Evolutionary conservation across 1,140 invertebrate species (phyloP), one percentile per base, ranked within the genome.

Genomic region (Drosophila tani): DNA sequence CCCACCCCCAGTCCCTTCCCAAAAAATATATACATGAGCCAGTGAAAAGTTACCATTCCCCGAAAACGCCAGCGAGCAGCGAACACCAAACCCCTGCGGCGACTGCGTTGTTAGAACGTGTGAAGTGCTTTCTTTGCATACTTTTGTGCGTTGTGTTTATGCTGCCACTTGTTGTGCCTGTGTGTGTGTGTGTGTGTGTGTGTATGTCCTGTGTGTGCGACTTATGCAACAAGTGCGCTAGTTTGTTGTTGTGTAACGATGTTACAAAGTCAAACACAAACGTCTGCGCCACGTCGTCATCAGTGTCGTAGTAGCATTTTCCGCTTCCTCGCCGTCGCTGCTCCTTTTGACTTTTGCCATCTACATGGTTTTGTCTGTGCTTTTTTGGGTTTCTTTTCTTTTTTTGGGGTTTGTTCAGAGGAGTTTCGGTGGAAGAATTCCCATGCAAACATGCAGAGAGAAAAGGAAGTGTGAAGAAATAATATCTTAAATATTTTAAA

Each of bases 191-290:
- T 49, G 46, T 45, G 46, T 45, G 40, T 59, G 55, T 64, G 63
- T 51, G 57, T 47, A 59, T 64, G 73, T 73, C 27, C 27, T 29
- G 66, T 67, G 75, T 79, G 57, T 35, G 43, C 47, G 50, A 82
- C 82, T 87, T 88, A 88, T 90, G 84, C 84, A 88, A 88, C 84
- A 88, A 88, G 84, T 90, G 85, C 66, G 59, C 80, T 75, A 87
- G 81, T 84, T 87, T 75, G 64, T 80, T 87, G 73, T 80, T 83
- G 80, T 84, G 40, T 88, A 87, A 87, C 84, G 81, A 84, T 87
- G 84, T 87, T 87, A 84, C 85, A 88, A 87, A 87, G 84, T 87
- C 84, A 87, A 87, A 87, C 82, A 88, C 73, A 84, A 87, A 88
- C 74, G 84, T 84, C 85, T 85, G 74, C 68, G 74, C 68, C 75